Conservation (phyloP, 1,140 invertebrate species). For the Goniozus legneri region DNA sequence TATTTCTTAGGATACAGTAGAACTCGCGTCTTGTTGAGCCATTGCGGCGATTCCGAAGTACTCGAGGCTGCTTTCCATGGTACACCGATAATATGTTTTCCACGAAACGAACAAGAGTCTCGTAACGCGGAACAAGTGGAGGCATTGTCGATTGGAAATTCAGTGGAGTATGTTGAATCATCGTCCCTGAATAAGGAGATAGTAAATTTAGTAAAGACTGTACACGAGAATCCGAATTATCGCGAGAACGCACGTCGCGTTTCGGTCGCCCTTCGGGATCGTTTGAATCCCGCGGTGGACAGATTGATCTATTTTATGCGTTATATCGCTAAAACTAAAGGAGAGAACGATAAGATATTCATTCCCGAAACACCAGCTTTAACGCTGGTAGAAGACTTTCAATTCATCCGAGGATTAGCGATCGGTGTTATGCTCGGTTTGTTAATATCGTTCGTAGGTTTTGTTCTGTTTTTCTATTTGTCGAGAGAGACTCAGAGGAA, state of each 20-base stretch:
- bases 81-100: slow-evolving; percentile 47
- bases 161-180: slow-evolving; percentile 8
- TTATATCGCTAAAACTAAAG: slow-evolving; percentile 37
- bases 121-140: slow-evolving; percentile 43
- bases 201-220: slow-evolving; percentile 16
- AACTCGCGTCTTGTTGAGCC: slow-evolving; percentile 40
- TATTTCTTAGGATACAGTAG: slow-evolving; percentile 38
- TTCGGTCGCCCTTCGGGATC: slow-evolving; percentile 43
- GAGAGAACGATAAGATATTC: slow-evolving; percentile 28
- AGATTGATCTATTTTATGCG: slow-evolving; percentile 43
- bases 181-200: neutral
- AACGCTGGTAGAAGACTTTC: slow-evolving; percentile 37
- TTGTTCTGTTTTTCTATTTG: slow-evolving; percentile 14
- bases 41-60: slow-evolving; percentile 44
- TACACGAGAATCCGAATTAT: slow-evolving; percentile 33
- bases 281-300: slow-evolving; percentile 43
- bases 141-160: slow-evolving; percentile 22
- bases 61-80: slow-evolving; percentile 44
- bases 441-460: slow-evolving; percentile 20
- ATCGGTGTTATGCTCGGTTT: slow-evolving; percentile 35
- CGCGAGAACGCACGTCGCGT: slow-evolving; percentile 39
- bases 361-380: slow-evolving; percentile 20
- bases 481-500: slow-evolving; percentile 21
- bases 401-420: slow-evolving; percentile 37
- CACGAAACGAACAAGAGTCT: slow-evolving; percentile 35